Base-by-base conservation (phyloP, 2,113 vertebrate genomes). In the Corythoichthys haematopterus region DNA sequence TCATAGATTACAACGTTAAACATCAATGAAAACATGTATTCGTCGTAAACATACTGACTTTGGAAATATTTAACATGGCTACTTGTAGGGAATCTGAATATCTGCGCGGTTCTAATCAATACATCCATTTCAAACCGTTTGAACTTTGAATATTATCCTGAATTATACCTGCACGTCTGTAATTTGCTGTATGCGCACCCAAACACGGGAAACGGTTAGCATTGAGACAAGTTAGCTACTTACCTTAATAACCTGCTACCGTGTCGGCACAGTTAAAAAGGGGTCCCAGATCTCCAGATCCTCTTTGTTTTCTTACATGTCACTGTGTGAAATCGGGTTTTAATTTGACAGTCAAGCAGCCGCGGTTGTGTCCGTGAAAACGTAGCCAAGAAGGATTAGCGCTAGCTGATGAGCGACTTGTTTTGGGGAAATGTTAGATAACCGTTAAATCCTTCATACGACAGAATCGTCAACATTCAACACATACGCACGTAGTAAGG, bases 341-440 rank as follows among this genome's bases (percentile, higher is more conserved):
- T 12, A 62, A 11, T 62, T 43, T 33, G 11, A 28, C 11, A 46
- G 2, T 9, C n/a, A 1, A n/a, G 6, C 37, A 14, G n/a, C 4
- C 1, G 47, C 2, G 56, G 8, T 43, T 14, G 5, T 20, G 12
- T 47, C 4, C 1, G 36, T 76, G 11, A 70, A 70, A 71, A 73
- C 15, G 1, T 38, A 70, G 0, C 69, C 40, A 4, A 2, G 12
- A 33, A 71, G 73, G 73, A 87, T 85, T 85, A 88, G 53, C 60
- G 45, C 57, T 74, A 51, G 55, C 78, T 69, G 51, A 62, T 52
- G 59, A 33, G 43, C 70, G 33, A 75, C 72, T 84, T 57, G 20
- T 69, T 80, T 40, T 43, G 43, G 78, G 73, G 69, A 58, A n/a
- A 47, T 1, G 62, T 64, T 76, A 73, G 67, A 53, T 72, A 77